Evolutionary conservation across 2,888 invertebrate genomes (phyloP).

Genomic region (Nephrocerus scutellatus): DNA sequence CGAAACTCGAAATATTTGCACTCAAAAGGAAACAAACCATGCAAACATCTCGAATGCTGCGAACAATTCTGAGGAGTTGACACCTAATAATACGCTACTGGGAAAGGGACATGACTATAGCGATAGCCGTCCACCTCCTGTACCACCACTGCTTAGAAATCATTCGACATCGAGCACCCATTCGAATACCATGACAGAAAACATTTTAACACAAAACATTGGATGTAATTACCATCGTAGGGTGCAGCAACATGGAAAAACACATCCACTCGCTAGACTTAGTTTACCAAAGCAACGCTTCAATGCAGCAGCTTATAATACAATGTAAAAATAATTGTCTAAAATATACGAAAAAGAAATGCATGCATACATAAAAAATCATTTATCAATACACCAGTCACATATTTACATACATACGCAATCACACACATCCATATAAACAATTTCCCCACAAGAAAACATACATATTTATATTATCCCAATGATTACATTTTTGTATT

Average conservation of each 20-base stretch:
- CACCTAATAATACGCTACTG: slow-evolving; percentile 21
- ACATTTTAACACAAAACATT: slow-evolving; percentile 27
- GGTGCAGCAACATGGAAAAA: slow-evolving; percentile 85
- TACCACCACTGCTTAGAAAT: slow-evolving; percentile 30
- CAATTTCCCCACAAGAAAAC: slow-evolving; percentile 11
- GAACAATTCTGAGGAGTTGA: slow-evolving; percentile 13
- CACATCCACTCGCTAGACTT: slow-evolving; percentile 84
- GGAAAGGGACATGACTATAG: slow-evolving; percentile 39
- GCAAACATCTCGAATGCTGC: slow-evolving; percentile 2
- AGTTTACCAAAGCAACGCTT: slow-evolving; percentile 67
- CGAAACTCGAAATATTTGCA: slow-evolving; percentile 33
- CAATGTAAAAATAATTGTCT: slow-evolving; percentile 60
- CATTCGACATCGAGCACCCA: slow-evolving; percentile 18
- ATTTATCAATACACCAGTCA: too few relatives aligned
- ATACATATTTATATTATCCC: slow-evolving; percentile 6
- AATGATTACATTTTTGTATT: too few relatives aligned
- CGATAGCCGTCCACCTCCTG: slow-evolving; percentile 48
- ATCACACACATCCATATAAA: slow-evolving; percentile 15
- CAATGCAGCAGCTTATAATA: slow-evolving; percentile 77
- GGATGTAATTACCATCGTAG: slow-evolving; percentile 54
- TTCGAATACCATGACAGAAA: slow-evolving; percentile 28
- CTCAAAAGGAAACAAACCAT: slow-evolving; percentile 18
- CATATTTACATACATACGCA: slow-evolving; percentile 21
- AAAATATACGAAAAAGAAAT: slow-evolving; percentile 12
- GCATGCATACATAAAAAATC: too few relatives aligned